Percentiles rank a stretch among this genome's conserved stretches.
Evolutionary conservation across 1,140 invertebrate genomes (phyloP).

Genomic region (Diachasma alloeum): DNA sequence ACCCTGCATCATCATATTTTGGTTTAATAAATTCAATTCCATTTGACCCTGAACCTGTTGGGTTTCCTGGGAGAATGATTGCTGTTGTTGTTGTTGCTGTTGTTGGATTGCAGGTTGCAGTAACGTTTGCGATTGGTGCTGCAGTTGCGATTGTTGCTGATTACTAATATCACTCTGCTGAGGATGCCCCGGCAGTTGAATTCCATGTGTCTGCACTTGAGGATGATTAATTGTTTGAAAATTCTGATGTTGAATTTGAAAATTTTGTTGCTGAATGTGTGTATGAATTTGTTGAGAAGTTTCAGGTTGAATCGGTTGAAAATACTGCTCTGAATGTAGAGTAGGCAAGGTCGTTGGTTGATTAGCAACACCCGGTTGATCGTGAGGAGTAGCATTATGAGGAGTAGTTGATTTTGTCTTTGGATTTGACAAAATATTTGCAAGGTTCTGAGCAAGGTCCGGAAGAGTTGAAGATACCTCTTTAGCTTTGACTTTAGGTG

Average conservation of each 20-base stretch:
- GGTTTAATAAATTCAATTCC: conserved; percentile 18
- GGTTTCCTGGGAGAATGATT: not conserved
- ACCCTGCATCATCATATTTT: conserved; percentile 21
- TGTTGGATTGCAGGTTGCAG: conserved; percentile 3
- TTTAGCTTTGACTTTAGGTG: conserved; percentile 57
- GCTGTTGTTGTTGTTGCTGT: conserved; percentile 21
- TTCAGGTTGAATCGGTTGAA: conserved; percentile 58
- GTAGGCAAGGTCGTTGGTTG: conserved; percentile 27
- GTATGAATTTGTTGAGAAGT: conserved; percentile 37
- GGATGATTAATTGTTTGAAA: not conserved
- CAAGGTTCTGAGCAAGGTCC: conserved; percentile 61
- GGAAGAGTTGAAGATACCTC: conserved; percentile 61
- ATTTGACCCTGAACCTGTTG: conserved; percentile 19
- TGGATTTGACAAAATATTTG: conserved; percentile 62
- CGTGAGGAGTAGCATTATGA: conserved; percentile 43
- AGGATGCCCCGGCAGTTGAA: conserved; percentile 3
- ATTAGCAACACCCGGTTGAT: conserved; percentile 24
- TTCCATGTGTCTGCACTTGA: not conserved
- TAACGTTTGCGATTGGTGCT: conserved; percentile 13
- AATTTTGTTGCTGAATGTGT: conserved; percentile 40
- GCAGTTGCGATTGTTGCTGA: not conserved
- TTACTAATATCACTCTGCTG: not conserved
- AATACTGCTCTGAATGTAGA: conserved; percentile 55
- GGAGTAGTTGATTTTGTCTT: conserved; percentile 57
- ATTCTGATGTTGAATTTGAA: conserved; percentile 33